Conservation (phyloP, 2,113 vertebrate genomes). For the Puffinus mauretanicus region DNA sequence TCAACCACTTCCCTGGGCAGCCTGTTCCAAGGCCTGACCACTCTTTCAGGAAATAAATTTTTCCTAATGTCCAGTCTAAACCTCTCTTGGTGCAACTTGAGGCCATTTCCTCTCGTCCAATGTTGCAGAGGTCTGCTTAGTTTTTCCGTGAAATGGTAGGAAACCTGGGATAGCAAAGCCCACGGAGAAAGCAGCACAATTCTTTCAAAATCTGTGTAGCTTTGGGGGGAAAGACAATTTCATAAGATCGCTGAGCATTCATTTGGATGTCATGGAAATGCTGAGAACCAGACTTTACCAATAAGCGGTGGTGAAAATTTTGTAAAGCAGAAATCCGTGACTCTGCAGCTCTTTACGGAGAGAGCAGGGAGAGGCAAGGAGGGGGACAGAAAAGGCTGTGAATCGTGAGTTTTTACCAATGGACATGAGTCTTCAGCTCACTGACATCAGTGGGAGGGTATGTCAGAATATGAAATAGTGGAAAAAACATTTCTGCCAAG, state of each 20-base stretch:
- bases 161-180: neutral
- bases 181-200: neutral
- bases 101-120: no score
- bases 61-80: no score
- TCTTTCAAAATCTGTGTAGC: neutral
- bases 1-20: no score
- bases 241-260: neutral
- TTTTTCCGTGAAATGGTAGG: neutral
- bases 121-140: neutral
- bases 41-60: no score
- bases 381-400: neutral
- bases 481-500: neutral
- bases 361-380: neutral
- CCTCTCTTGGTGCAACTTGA: no score
- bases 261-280: neutral
- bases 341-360: neutral
- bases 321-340: fast-evolving
- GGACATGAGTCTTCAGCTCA: neutral
- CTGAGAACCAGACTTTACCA: neutral
- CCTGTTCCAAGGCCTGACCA: no score
- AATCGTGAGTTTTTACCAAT: fast-evolving
- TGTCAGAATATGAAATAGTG: neutral
- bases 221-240: neutral
- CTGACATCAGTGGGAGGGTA: neutral
- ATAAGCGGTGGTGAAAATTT: fast-evolving